Base-by-base conservation (phyloP, 2,888 invertebrate genomes). In the Myopa testacea region DNA sequence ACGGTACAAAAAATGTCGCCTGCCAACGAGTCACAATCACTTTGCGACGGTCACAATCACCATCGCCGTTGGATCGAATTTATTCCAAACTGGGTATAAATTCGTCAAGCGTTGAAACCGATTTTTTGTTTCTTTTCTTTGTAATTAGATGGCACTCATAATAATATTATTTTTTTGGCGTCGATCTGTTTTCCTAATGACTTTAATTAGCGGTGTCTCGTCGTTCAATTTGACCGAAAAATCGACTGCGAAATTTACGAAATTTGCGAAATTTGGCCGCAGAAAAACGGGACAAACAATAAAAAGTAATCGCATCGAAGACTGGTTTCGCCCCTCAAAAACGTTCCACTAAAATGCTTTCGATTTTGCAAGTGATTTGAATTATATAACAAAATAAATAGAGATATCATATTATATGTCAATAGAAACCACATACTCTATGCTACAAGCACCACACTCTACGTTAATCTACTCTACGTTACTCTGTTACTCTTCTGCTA, bases 21-120 rank as follows among this genome's bases (percentile, higher is more conserved):
- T 40, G 16, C n/a, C 8, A n/a, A 37, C 37, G n/a, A 37, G 67
- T 40, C 67, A 40, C 67, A 67, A n/a, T 1, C 6, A 67, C 4
- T 14, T 37, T 5, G 14, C 55, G 55, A 5, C n/a, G 5, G 16
- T n/a, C 55, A n/a, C 55, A 55, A 55, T 55, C 50, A 14, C 50
- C n/a, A 5, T 55, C 55, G 55, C 16, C 55, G 16, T 1, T 45
- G 45, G 45, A 45, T 45, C 45, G 45, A 45, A 45, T 45, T 45
- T 10, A 45, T 45, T 26, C 45, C 7, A 45, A 45, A 45, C 45
- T 6, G 45, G 10, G 45, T n/a, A 55, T 38, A 58, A 71, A 71
- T 55, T 45, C 40, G 74, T 60, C 69, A 69, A 75, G 68, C 75
- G 68, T 75, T 52, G 40, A 52, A 19, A n/a, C 19, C 68, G 75